Percentiles rank a stretch among this genome's conserved stretches.
phyloP scores from a whole-genome alignment of 1,140 invertebrate species.

The Drosophila ohnishii region DNA sequence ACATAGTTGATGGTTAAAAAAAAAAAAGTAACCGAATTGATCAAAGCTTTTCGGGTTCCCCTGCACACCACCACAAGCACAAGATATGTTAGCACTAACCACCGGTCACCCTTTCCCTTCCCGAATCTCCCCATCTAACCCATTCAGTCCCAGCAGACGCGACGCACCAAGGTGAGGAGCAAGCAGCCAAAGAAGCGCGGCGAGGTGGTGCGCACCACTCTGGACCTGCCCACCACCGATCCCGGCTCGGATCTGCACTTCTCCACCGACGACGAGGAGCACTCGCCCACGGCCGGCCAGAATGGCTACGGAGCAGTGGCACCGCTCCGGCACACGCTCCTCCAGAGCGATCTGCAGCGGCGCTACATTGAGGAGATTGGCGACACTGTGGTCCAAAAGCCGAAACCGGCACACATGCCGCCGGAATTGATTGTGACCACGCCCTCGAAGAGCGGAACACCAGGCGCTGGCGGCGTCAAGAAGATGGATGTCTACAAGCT shows the following conservation, averaged over 20 bases:
- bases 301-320: slow-evolving; percentile 62
- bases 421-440: slow-evolving; percentile 81
- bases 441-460: slow-evolving; percentile 53
- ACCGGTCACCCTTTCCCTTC: neutral
- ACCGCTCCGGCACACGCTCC: slow-evolving; percentile 59
- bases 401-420: slow-evolving; percentile 67
- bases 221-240: slow-evolving; percentile 85
- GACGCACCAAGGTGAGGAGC: slow-evolving; percentile 56
- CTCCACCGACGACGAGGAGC: slow-evolving; percentile 84
- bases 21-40: neutral
- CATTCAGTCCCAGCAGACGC: slow-evolving; percentile 42
- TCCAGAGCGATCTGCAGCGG: slow-evolving; percentile 76
- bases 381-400: slow-evolving; percentile 66
- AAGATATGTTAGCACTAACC: neutral
- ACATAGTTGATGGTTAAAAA: neutral
- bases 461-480: slow-evolving; percentile 33
- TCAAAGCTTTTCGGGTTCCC: neutral
- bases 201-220: slow-evolving; percentile 75
- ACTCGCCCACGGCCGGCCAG: slow-evolving; percentile 47
- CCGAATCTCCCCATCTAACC: slow-evolving; percentile 13
- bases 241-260: slow-evolving; percentile 85
- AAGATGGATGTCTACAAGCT: slow-evolving; percentile 64
- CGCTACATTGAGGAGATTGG: slow-evolving; percentile 76
- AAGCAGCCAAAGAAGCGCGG: slow-evolving; percentile 68
- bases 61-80: neutral